A percentile compares a stretch with the other conserved stretches of the same genome.
phyloP scores from a whole-genome alignment of 2,113 vertebrate genomes.

The Phrynocephalus versicolor region DNA sequence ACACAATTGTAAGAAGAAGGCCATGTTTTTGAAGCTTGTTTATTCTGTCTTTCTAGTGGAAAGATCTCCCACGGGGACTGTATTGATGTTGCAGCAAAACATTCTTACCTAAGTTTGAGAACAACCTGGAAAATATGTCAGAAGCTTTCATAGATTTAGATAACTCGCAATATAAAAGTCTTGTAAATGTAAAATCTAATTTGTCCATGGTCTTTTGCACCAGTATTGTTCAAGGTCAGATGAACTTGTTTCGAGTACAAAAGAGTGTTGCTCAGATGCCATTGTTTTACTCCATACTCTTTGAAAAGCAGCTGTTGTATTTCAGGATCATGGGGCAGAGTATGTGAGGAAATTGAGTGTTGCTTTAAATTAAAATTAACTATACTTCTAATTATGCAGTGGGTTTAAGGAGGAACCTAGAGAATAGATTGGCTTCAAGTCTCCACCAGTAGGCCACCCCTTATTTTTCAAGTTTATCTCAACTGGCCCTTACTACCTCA shows the following conservation, averaged over 20 bases:
- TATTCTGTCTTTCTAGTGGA: constrained; percentile 56
- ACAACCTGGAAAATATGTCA: constrained; percentile 57
- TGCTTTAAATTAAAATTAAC: too few species aligned
- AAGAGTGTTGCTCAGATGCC: not conserved
- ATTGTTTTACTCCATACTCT: constrained; percentile 2
- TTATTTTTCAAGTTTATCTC: too few species aligned
- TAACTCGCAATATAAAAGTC: constrained; percentile 43
- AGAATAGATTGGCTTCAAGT: too few species aligned
- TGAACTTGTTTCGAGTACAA: constrained; percentile 40
- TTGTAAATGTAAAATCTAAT: constrained; percentile 58
- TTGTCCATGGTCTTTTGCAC: constrained; percentile 46
- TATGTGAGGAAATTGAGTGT: too few species aligned
- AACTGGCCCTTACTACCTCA: too few species aligned
- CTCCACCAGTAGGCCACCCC: too few species aligned
- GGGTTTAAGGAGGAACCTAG: too few species aligned
- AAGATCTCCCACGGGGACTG: constrained; percentile 44
- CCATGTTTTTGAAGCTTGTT: constrained; percentile 52
- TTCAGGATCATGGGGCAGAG: not conserved
- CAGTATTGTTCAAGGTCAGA: constrained; percentile 51
- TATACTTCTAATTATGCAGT: too few species aligned
- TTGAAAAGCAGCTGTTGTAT: constrained; percentile 11
- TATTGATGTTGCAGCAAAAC: constrained; percentile 56
- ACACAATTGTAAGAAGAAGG: constrained; percentile 16
- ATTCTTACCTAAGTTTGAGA: constrained; percentile 59
- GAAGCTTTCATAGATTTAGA: constrained; percentile 47